A percentile compares a stretch with the other conserved stretches of the same genome.
phyloP scores from a whole-genome alignment of 2,888 invertebrate species.

The Epinotia nisella region DNA sequence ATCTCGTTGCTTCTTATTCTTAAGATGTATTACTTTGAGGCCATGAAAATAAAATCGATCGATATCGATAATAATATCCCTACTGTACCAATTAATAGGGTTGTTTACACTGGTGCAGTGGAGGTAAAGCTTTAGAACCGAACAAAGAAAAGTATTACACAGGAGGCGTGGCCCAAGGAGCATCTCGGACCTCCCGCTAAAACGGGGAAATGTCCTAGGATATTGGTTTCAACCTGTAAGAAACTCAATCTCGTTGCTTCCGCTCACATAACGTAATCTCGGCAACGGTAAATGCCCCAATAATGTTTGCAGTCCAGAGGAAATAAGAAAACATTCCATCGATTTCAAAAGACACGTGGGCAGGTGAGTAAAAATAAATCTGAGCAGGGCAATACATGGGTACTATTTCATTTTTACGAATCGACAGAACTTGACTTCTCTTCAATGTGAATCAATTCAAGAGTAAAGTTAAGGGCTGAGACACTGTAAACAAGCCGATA shows the following conservation, averaged over 20 bases:
- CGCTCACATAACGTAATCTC: slow-evolving; percentile 62
- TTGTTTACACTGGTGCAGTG: slow-evolving; percentile 6
- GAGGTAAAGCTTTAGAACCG: slow-evolving; percentile 20
- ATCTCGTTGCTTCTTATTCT: slow-evolving; percentile 64
- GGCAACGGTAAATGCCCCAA: slow-evolving; percentile 59
- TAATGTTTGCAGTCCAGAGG: slow-evolving; percentile 54
- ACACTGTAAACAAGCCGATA: slow-evolving; percentile 15
- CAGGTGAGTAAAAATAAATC: neutral
- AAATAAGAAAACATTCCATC: slow-evolving; percentile 29
- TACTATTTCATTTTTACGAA: neutral
- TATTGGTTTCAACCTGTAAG: slow-evolving; percentile 66
- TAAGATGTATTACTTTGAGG: no score
- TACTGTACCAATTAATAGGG: neutral
- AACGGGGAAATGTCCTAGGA: slow-evolving; percentile 61
- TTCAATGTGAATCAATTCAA: slow-evolving; percentile 16
- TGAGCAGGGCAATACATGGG: neutral
- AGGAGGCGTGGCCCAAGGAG: slow-evolving; percentile 33
- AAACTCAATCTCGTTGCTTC: slow-evolving; percentile 64
- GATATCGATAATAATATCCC: neutral
- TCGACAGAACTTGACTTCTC: neutral
- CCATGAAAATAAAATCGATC: neutral
- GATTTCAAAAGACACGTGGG: slow-evolving; percentile 16
- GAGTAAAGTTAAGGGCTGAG: neutral
- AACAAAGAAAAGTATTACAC: slow-evolving; percentile 24
- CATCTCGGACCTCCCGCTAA: slow-evolving; percentile 51